Conservation (phyloP, 2,797 vertebrate genomes). For the Morus bassanus region DNA sequence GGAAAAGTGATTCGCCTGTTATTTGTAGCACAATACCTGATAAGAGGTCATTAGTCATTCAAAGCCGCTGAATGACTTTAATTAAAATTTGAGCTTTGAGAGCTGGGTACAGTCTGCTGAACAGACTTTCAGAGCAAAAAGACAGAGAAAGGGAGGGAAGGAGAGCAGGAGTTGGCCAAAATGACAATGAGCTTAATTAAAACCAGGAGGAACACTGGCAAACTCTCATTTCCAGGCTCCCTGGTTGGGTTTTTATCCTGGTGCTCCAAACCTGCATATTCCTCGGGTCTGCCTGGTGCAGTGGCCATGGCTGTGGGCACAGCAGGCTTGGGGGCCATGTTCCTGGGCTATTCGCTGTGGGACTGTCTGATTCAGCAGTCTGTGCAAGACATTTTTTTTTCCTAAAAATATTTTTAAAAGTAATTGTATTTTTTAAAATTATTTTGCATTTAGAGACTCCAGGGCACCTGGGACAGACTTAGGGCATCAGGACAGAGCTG, state of each 20-base stretch:
- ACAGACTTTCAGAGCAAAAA: slow-evolving; percentile 55
- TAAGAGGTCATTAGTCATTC: slow-evolving; percentile 70
- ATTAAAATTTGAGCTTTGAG: slow-evolving; percentile 71
- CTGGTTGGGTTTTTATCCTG: background rate
- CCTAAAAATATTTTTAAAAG: background rate
- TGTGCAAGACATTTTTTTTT: background rate
- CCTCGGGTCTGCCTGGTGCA: background rate
- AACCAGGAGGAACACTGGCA: background rate
- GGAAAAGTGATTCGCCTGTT: slow-evolving; percentile 12
- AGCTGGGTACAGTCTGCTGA: slow-evolving; percentile 40
- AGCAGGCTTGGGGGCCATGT: fast-evolving
- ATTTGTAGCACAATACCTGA: slow-evolving; percentile 55
- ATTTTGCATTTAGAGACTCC: background rate
- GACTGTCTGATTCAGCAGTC: background rate
- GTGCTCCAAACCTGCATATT: background rate
- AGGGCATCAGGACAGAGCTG: background rate
- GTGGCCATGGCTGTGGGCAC: fast-evolving
- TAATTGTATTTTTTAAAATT: background rate
- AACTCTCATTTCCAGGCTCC: background rate
- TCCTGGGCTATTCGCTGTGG: background rate
- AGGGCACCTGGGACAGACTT: too few species aligned
- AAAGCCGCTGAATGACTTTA: slow-evolving; percentile 64
- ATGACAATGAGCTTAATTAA: slow-evolving; percentile 70
- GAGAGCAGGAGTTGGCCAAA: slow-evolving; percentile 42
- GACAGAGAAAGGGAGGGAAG: slow-evolving; percentile 13